Base-by-base conservation (phyloP, 2,888 invertebrate species). In the Heteromurus nitidus region DNA sequence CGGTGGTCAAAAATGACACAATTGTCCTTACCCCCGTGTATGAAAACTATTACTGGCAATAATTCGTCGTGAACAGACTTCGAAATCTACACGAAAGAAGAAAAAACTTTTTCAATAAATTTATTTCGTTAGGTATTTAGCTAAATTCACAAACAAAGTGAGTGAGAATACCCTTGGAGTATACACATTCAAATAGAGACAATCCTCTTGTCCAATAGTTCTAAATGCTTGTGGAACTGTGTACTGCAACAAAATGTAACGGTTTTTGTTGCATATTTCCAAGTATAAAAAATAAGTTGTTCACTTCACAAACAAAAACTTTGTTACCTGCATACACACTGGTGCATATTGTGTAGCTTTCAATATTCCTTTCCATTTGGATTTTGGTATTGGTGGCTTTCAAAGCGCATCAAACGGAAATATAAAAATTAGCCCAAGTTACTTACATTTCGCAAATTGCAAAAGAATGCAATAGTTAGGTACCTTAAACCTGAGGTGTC, bases 1-100 rank as follows among this genome's bases (percentile, higher is more conserved):
- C n/a, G n/a, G n/a, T n/a, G n/a, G n/a, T n/a, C n/a, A n/a, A n/a
- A n/a, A n/a, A 44, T 22, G 55, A 11, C 5, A 55, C 24, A 26
- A n/a, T n/a, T n/a, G n/a, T n/a, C n/a, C n/a, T 26, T 67, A 77
- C 86, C 86, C n/a, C 86, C 86, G 50, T 86, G 86, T 50, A 86
- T 84, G 18, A 82, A 85, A 0, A 86, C 76, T 65, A 86, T 84
- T 3, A 85, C n/a, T n/a, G n/a, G n/a, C n/a, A n/a, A n/a, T n/a
- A n/a, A n/a, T n/a, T n/a, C n/a, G n/a, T n/a, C n/a, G n/a, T n/a
- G n/a, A n/a, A n/a, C n/a, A n/a, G n/a, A n/a, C n/a, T n/a, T n/a
- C n/a, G n/a, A n/a, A n/a, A n/a, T n/a, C n/a, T n/a, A n/a, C n/a
- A n/a, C n/a, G n/a, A n/a, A n/a, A n/a, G n/a, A n/a, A n/a, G n/a